These are phyloP conservation scores for Leptestheria dahalacensis DNA, from an alignment of 1,140 invertebrate species.

Conservation along the genomic window DNA sequence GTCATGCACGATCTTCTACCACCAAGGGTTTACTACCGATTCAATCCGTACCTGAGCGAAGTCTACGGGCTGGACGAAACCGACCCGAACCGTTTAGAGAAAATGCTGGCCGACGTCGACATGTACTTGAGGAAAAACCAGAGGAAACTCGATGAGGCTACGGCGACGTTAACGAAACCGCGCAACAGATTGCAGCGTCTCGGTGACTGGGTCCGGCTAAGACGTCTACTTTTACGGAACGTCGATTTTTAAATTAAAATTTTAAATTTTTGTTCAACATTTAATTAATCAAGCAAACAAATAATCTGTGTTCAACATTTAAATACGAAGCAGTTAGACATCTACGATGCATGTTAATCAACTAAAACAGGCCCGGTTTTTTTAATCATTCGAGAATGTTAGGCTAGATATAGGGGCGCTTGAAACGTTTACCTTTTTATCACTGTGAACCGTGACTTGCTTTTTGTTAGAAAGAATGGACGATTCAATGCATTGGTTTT, in stretches of 20 bases:
- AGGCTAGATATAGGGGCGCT: no score
- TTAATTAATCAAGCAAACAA: no score
- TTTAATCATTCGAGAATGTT: no score
- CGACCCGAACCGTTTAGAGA: slow-evolving; percentile 36
- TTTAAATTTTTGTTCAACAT: background rate
- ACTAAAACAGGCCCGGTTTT: no score
- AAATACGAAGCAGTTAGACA: no score
- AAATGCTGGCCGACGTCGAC: slow-evolving; percentile 32
- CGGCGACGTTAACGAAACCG: slow-evolving; percentile 19
- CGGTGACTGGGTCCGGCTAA: background rate
- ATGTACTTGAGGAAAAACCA: slow-evolving; percentile 38
- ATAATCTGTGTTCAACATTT: no score
- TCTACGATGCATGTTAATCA: no score
- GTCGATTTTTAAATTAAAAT: background rate
- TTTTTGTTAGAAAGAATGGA: no score
- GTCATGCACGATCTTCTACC: slow-evolving; percentile 67
- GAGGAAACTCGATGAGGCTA: slow-evolving; percentile 28
- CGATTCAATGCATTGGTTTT: no score
- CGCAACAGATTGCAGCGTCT: slow-evolving; percentile 7
- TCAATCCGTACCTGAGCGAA: slow-evolving; percentile 79
- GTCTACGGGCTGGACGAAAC: slow-evolving; percentile 71
- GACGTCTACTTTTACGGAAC: background rate
- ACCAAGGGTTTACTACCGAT: slow-evolving; percentile 61
- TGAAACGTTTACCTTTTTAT: no score
- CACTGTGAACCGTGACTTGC: no score